These are phyloP conservation scores for Drosophila gaucha DNA, from an alignment of 2,888 invertebrate genomes.

Conservation along the genomic window DNA sequence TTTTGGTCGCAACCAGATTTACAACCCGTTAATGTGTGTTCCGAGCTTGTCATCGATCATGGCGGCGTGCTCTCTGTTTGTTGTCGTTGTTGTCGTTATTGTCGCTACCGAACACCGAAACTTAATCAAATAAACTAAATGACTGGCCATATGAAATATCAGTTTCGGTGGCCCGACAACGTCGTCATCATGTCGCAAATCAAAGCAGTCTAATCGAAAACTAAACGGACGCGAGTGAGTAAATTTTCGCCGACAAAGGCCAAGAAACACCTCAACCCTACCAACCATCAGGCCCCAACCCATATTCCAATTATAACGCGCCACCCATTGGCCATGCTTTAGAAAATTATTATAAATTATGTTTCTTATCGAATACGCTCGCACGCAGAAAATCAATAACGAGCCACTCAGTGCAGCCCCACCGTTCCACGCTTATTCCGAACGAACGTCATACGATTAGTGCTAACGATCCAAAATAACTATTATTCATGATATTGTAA, in stretches of 20 bases:
- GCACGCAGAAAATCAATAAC: conserved; percentile 35
- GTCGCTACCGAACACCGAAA: conserved; percentile 35
- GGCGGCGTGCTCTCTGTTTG: conserved; percentile 71
- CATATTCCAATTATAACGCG: conserved; percentile 6
- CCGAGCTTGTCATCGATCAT: conserved; percentile 76
- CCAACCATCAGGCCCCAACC: neutral
- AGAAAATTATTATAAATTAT: conserved; percentile 77
- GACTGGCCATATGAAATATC: conserved; percentile 57
- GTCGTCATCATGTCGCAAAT: conserved; percentile 77
- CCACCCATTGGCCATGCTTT: conserved; percentile 66
- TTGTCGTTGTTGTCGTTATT: conserved; percentile 22
- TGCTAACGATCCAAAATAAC: conserved; percentile 3
- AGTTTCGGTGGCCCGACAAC: conserved; percentile 57
- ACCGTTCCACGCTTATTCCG: conserved; percentile 16
- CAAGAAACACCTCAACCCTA: conserved; percentile 28
- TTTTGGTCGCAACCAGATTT: conserved; percentile 71
- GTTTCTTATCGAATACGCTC: conserved; percentile 61
- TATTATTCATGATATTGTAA: too few species aligned
- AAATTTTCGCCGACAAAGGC: conserved; percentile 81
- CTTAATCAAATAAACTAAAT: conserved; percentile 65
- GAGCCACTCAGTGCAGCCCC: conserved; percentile 23
- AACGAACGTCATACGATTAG: conserved; percentile 19
- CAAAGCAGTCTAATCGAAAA: conserved; percentile 80
- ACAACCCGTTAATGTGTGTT: conserved; percentile 76
- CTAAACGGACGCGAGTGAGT: conserved; percentile 73